Evolutionary conservation across 2,113 vertebrate species (phyloP).

Genomic region (Ptyas mucosa): DNA sequence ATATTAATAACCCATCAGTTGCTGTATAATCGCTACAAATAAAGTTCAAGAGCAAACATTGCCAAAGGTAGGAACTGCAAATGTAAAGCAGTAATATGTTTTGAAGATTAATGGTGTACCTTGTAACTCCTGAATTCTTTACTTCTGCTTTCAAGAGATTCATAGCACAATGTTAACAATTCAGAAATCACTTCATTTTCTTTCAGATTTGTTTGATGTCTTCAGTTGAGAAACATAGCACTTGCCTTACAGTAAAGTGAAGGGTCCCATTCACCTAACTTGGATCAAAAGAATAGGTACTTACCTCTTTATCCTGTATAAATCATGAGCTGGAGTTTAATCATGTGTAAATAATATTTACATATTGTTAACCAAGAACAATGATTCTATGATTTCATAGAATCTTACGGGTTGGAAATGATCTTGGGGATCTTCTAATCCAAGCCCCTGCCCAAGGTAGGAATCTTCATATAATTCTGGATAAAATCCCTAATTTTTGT

Average conservation of each 20-base stretch:
- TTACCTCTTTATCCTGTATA: neutral
- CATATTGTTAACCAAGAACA: too few relatives aligned
- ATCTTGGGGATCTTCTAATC: neutral
- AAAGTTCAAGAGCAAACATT: conserved; percentile 2
- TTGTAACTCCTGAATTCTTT: conserved; percentile 28
- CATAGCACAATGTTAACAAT: conserved; percentile 33
- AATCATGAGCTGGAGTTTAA: neutral
- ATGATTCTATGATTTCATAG: neutral
- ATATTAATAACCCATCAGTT: conserved; percentile 28
- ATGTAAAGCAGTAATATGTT: conserved; percentile 40
- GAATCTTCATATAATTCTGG: neutral
- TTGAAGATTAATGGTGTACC: conserved; percentile 4
- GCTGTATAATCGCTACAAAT: conserved; percentile 54
- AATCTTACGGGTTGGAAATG: neutral
- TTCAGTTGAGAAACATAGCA: conserved; percentile 14
- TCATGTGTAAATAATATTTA: neutral
- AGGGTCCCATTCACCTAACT: neutral
- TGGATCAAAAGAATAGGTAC: neutral
- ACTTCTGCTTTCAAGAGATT: conserved; percentile 27
- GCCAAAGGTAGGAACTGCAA: conserved; percentile 25
- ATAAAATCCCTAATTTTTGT: neutral
- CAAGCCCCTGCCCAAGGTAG: neutral
- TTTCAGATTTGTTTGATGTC: conserved; percentile 32
- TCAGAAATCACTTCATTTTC: conserved; percentile 36
- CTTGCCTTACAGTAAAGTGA: neutral